These are phyloP conservation scores for Zygothrica quintamaculata DNA, from an alignment of 2,888 invertebrate genomes.

Conservation along the genomic window DNA sequence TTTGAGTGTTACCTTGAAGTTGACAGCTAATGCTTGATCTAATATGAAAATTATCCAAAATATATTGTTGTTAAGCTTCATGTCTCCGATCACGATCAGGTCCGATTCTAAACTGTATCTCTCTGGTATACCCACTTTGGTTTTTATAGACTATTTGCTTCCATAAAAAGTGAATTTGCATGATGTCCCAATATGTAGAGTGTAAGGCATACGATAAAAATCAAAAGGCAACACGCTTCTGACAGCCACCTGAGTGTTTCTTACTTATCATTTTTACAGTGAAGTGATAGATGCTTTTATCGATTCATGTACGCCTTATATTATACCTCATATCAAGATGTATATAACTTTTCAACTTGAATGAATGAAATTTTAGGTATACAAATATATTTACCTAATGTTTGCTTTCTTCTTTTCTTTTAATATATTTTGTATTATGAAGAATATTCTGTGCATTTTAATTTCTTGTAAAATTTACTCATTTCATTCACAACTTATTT, in stretches of 20 bases:
- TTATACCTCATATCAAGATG: slow-evolving; percentile 16
- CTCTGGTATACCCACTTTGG: slow-evolving; percentile 14
- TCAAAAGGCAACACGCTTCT: slow-evolving; percentile 22
- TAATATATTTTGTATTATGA: no score
- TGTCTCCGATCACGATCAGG: slow-evolving; percentile 26
- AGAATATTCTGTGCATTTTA: no score
- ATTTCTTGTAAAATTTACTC: no score
- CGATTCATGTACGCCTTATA: slow-evolving; percentile 23
- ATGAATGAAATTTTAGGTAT: neutral
- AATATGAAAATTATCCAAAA: slow-evolving; percentile 35
- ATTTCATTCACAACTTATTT: no score
- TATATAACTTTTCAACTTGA: slow-evolving; percentile 13
- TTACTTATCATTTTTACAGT: slow-evolving; percentile 32
- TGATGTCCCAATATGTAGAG: slow-evolving; percentile 54
- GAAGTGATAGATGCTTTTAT: slow-evolving; percentile 39
- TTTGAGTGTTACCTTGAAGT: slow-evolving; percentile 60
- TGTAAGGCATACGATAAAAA: slow-evolving; percentile 47
- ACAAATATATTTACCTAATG: neutral
- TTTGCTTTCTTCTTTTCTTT: no score
- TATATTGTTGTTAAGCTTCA: slow-evolving; percentile 37
- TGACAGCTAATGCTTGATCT: slow-evolving; percentile 24
- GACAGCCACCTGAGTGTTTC: slow-evolving; percentile 21
- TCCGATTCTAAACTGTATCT: slow-evolving; percentile 43
- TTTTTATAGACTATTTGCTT: slow-evolving; percentile 49
- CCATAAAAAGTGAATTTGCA: slow-evolving; percentile 49